These are phyloP conservation scores for Odontesthes bonariensis DNA, from an alignment of 2,113 vertebrate genomes.

Conservation along the genomic window DNA sequence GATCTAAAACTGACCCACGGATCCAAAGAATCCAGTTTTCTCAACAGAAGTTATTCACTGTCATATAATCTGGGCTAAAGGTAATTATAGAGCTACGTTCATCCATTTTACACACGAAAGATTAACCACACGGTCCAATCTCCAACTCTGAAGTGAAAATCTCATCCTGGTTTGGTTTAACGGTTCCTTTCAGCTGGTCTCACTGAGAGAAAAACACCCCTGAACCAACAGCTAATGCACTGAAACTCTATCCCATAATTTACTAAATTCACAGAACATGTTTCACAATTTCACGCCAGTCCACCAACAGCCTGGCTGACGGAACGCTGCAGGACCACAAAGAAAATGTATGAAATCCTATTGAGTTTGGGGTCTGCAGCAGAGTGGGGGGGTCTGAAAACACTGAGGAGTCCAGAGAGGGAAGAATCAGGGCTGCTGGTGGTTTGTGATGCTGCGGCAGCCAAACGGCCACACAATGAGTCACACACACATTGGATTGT, in stretches of 20 bases:
- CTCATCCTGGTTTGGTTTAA: too few relatives aligned
- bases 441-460: constrained; percentile 49
- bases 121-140: too few relatives aligned
- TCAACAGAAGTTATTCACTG: too few relatives aligned
- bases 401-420: constrained; percentile 11
- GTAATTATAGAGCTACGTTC: too few relatives aligned
- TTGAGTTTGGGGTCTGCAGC: neutral
- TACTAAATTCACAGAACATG: constrained; percentile 50
- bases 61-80: too few relatives aligned
- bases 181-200: neutral
- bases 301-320: neutral
- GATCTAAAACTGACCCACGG: too few relatives aligned
- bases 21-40: too few relatives aligned
- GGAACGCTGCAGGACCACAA: constrained; percentile 1
- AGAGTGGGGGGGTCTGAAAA: neutral
- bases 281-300: constrained; percentile 19
- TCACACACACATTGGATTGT: constrained; percentile 24
- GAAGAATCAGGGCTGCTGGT: constrained; percentile 36
- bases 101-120: too few relatives aligned
- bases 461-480: constrained; percentile 52
- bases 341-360: neutral
- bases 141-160: too few relatives aligned
- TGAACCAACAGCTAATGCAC: constrained; percentile 18
- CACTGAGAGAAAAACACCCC: neutral
- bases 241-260: constrained; percentile 23